Conservation (phyloP, 1,140 invertebrate genomes). For the Drosophila miranda region DNA sequence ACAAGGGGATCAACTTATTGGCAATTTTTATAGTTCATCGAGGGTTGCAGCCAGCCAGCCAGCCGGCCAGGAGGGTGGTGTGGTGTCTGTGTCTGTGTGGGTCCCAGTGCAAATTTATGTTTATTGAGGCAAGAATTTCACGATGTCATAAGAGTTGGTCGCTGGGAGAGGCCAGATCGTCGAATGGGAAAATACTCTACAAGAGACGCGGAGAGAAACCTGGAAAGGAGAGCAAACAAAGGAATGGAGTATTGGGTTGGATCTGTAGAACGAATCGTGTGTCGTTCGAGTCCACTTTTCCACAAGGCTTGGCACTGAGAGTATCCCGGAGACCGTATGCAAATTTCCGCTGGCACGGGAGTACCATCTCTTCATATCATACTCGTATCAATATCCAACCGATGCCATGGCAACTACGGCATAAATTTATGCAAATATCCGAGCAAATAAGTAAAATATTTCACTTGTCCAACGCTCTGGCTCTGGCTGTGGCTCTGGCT, state of each 20-base stretch:
- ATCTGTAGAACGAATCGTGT: not conserved
- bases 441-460: slow-evolving; percentile 50
- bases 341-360: slow-evolving; percentile 25
- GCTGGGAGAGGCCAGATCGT: slow-evolving; percentile 9
- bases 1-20: slow-evolving; percentile 66
- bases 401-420: slow-evolving; percentile 39
- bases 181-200: slow-evolving; percentile 27
- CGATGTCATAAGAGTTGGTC: slow-evolving; percentile 62
- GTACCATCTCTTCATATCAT: slow-evolving; percentile 42
- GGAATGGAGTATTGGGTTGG: rapidly evolving
- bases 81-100: slow-evolving; percentile 7
- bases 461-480: slow-evolving; percentile 32
- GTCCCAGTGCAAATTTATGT: slow-evolving; percentile 70
- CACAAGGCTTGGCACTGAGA: not conserved
- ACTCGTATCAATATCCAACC: slow-evolving; percentile 35
- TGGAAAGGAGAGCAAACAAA: not conserved
- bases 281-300: no score
- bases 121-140: slow-evolving; percentile 73
- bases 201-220: not conserved
- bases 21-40: slow-evolving; percentile 60
- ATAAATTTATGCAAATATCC: slow-evolving; percentile 50
- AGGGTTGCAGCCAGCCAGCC: slow-evolving; percentile 36
- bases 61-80: not conserved
- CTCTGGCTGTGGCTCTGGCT: not conserved
- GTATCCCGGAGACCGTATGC: slow-evolving; percentile 29